These are phyloP conservation scores for Drosophila cardini DNA, from an alignment of 1,140 invertebrate genomes.

Conservation along the genomic window DNA sequence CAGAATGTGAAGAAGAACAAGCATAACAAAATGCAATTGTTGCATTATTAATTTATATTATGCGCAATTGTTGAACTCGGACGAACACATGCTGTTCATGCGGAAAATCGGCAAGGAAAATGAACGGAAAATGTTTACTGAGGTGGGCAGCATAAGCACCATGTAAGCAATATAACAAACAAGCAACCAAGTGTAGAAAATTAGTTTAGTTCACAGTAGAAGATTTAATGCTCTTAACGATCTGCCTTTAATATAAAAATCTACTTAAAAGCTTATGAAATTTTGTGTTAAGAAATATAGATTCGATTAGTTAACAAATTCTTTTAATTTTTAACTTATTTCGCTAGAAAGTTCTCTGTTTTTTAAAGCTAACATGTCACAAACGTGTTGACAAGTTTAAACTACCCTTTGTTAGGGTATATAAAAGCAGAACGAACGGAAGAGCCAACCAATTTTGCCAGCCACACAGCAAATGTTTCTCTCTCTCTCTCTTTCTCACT, in stretches of 20 bases:
- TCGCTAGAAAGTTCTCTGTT: no score
- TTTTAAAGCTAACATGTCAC: no score
- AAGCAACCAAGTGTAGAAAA: conserved; percentile 45
- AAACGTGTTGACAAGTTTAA: background rate
- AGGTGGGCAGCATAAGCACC: conserved; percentile 28
- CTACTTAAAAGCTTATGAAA: no score
- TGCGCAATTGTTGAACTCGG: conserved; percentile 73
- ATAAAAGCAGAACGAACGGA: conserved; percentile 11
- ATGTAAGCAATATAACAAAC: background rate
- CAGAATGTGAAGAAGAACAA: conserved; percentile 18
- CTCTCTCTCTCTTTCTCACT: background rate
- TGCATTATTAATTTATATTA: conserved; percentile 84
- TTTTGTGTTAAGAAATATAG: no score
- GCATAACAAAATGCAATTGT: conserved; percentile 80
- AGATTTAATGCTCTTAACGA: no score
- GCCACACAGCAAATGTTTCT: conserved; percentile 37
- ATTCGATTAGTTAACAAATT: no score
- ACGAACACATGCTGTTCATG: conserved; percentile 52
- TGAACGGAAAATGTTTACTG: conserved; percentile 39
- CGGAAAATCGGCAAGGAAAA: conserved; percentile 68
- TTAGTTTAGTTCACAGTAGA: conserved; percentile 20
- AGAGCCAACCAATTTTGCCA: conserved; percentile 70
- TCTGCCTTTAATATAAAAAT: no score
- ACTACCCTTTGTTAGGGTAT: background rate
- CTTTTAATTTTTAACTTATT: no score